phyloP scores from a whole-genome alignment of 2,797 vertebrate genomes.

The Gambelia wislizenii region DNA sequence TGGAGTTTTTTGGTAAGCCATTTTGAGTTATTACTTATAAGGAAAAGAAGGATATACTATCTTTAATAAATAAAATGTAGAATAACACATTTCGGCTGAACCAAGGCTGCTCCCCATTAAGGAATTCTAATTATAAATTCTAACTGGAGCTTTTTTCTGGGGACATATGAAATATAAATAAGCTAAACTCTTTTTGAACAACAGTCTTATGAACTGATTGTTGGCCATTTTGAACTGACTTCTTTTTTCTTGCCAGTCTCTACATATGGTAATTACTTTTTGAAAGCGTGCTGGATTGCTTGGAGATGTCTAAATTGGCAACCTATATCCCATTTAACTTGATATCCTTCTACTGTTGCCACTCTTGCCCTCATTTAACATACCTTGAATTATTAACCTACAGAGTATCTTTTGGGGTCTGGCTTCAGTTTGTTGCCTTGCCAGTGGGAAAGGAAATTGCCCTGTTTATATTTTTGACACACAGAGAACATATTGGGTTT shows the following conservation, averaged over 20 bases:
- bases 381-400: slow-evolving; percentile 17
- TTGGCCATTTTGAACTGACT: neutral
- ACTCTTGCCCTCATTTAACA: neutral
- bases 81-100: neutral
- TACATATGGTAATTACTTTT: neutral
- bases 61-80: neutral
- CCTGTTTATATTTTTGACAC: slow-evolving; percentile 20
- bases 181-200: slow-evolving; percentile 5
- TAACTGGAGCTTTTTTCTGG: neutral
- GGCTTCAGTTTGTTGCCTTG: slow-evolving; percentile 17
- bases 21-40: neutral
- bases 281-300: neutral
- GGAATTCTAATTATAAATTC: neutral
- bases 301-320: neutral
- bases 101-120: neutral
- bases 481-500: slow-evolving; percentile 22
- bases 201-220: neutral
- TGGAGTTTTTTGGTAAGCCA: neutral
- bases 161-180: neutral
- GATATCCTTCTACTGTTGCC: neutral
- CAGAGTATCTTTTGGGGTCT: slow-evolving; percentile 22
- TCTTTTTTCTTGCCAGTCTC: neutral
- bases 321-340: neutral
- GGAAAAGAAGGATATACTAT: neutral
- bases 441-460: slow-evolving; percentile 1